These are phyloP conservation scores for Sander lucioperca DNA, from an alignment of 2,113 vertebrate species.

Conservation along the genomic window DNA sequence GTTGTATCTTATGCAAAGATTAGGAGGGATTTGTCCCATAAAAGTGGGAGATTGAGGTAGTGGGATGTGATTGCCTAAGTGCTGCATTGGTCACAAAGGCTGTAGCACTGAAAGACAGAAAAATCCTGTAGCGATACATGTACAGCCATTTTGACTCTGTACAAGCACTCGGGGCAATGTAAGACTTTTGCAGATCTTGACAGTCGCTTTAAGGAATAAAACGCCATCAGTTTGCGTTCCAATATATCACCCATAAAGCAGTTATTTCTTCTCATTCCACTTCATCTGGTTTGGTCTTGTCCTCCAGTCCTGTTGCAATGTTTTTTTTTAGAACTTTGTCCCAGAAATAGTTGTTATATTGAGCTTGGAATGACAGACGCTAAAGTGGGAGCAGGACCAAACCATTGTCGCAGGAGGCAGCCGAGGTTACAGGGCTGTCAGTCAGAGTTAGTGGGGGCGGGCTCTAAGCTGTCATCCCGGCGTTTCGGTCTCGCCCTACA, in stretches of 20 bases:
- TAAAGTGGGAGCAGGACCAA: conserved; percentile 54
- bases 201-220: conserved; percentile 37
- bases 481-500: conserved; percentile 66
- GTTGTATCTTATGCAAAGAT: conserved; percentile 68
- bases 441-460: conserved; percentile 71
- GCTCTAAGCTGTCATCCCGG: conserved; percentile 63
- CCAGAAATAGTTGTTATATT: conserved; percentile 47
- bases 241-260: conserved; percentile 12
- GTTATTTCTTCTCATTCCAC: conserved; percentile 30
- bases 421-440: conserved; percentile 68
- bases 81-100: conserved; percentile 29
- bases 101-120: conserved; percentile 14
- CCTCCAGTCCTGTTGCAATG: conserved; percentile 16
- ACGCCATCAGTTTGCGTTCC: conserved; percentile 27
- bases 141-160: conserved; percentile 22
- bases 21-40: conserved; percentile 66
- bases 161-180: conserved; percentile 2
- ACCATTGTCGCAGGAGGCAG: conserved; percentile 65
- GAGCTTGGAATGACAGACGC: conserved; percentile 62
- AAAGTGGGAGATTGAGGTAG: conserved; percentile 38
- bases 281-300: conserved; percentile 24
- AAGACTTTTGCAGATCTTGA: conserved; percentile 45
- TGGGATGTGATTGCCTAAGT: conserved; percentile 36
- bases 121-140: conserved; percentile 2
- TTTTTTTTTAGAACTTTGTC: conserved; percentile 44